These are phyloP conservation scores for Eulithis prunata DNA, from an alignment of 2,888 invertebrate species.

Conservation along the genomic window DNA sequence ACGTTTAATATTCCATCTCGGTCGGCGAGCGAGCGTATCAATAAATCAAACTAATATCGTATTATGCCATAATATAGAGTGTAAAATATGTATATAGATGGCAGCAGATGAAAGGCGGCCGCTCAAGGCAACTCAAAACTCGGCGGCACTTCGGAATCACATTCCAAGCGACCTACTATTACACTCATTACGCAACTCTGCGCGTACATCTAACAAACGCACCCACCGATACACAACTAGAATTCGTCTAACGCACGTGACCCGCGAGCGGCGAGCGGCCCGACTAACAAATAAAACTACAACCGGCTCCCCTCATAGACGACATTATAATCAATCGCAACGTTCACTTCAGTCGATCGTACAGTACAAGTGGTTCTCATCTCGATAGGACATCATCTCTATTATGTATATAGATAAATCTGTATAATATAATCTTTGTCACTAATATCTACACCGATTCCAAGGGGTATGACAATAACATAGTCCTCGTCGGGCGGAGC, in stretches of 20 bases:
- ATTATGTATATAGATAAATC: constrained; percentile 83
- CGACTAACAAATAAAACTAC: constrained; percentile 70
- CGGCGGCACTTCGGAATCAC: constrained; percentile 73
- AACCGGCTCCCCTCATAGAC: constrained; percentile 62
- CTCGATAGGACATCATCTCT: constrained; percentile 81
- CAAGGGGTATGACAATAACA: constrained; percentile 78
- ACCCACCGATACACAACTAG: constrained; percentile 46
- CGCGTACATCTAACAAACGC: constrained; percentile 47
- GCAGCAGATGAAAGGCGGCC: constrained; percentile 60
- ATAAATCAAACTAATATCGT: constrained; percentile 73
- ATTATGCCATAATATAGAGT: constrained; percentile 84
- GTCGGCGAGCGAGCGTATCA: constrained; percentile 67
- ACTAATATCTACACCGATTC: constrained; percentile 84
- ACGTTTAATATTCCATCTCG: constrained; percentile 74
- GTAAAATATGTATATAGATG: constrained; percentile 73
- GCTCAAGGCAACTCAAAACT: constrained; percentile 69
- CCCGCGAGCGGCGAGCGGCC: constrained; percentile 43
- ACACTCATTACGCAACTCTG: constrained; percentile 48
- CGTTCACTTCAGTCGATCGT: constrained; percentile 78
- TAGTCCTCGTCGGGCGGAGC: constrained; percentile 61
- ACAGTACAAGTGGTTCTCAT: constrained; percentile 75
- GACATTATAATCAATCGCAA: constrained; percentile 73
- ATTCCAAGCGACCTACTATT: constrained; percentile 73
- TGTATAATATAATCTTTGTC: constrained; percentile 83
- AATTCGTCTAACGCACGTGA: constrained; percentile 46